Percentiles rank a stretch among this genome's conserved stretches.
These are phyloP conservation scores for Poecilia picta DNA, from an alignment of 2,797 vertebrate species.

Conservation along the genomic window DNA sequence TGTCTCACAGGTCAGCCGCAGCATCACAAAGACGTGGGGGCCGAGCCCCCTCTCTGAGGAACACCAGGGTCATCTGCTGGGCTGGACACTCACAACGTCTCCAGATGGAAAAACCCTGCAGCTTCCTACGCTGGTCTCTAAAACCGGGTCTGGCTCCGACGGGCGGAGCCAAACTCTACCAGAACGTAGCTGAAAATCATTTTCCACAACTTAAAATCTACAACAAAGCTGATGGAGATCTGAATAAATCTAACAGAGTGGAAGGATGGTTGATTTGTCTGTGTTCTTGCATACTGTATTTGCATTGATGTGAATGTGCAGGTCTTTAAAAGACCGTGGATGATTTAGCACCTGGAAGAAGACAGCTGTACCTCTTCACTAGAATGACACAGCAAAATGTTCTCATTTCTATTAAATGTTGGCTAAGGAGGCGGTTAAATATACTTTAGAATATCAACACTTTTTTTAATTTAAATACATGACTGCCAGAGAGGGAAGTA, in stretches of 20 bases:
- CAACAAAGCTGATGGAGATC: slow-evolving; percentile 15
- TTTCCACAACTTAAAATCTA: slow-evolving; percentile 22
- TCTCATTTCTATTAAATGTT: slow-evolving; percentile 36
- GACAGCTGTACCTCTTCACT: slow-evolving; percentile 52
- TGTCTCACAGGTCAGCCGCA: slow-evolving; percentile 63
- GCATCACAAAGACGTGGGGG: slow-evolving; percentile 47
- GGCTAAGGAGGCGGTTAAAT: slow-evolving; percentile 22
- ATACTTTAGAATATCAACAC: slow-evolving; percentile 38
- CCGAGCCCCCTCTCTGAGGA: slow-evolving; percentile 50
- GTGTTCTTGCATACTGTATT: slow-evolving; percentile 68
- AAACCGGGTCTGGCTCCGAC: slow-evolving; percentile 20
- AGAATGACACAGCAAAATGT: slow-evolving; percentile 57
- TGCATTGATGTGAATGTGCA: slow-evolving; percentile 75
- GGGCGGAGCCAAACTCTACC: slow-evolving; percentile 26
- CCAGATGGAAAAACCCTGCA: slow-evolving; percentile 18
- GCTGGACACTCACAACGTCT: slow-evolving; percentile 47
- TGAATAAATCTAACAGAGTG: slow-evolving; percentile 17
- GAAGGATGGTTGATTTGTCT: slow-evolving; percentile 48
- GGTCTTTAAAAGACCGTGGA: slow-evolving; percentile 50
- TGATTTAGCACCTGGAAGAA: slow-evolving; percentile 74
- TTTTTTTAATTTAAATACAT: slow-evolving; percentile 31
- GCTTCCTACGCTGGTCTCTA: slow-evolving; percentile 33
- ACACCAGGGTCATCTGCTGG: slow-evolving; percentile 44
- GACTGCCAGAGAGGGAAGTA: slow-evolving; percentile 31
- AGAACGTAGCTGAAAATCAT: slow-evolving; percentile 48